Percentiles rank a stretch among this genome's conserved stretches.
Conservation (phyloP, 2,113 vertebrate genomes). For the Equus quagga region DNA sequence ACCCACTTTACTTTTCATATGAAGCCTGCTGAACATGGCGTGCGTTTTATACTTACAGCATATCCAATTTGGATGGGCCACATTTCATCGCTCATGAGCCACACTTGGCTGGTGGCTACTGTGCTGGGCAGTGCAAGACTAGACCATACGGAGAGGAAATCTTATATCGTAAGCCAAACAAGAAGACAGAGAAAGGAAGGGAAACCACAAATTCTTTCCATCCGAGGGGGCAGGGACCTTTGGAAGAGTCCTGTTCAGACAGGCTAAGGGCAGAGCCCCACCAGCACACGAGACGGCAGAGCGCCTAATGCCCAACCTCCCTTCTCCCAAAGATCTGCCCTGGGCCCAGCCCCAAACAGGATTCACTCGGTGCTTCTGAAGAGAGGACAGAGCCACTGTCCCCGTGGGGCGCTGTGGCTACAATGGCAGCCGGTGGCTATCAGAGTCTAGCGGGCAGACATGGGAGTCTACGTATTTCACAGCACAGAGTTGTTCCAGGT, state of each 20-base stretch:
- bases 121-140: background rate
- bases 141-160: background rate
- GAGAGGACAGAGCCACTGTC: background rate
- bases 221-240: background rate
- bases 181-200: slow-evolving; percentile 16
- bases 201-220: background rate
- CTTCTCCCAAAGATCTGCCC: background rate
- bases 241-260: background rate
- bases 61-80: background rate
- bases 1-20: background rate
- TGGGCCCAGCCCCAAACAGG: background rate
- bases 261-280: background rate
- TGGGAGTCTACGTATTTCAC: background rate
- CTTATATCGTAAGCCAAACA: background rate
- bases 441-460: background rate
- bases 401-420: background rate
- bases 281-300: background rate
- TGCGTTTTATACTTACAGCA: background rate
- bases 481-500: background rate
- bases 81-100: background rate
- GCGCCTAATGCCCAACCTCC: background rate
- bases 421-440: background rate
- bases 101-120: background rate
- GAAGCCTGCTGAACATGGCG: background rate
- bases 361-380: background rate